Base-by-base conservation (phyloP, 2,888 invertebrate genomes). In the Amblyteles armatorius region DNA sequence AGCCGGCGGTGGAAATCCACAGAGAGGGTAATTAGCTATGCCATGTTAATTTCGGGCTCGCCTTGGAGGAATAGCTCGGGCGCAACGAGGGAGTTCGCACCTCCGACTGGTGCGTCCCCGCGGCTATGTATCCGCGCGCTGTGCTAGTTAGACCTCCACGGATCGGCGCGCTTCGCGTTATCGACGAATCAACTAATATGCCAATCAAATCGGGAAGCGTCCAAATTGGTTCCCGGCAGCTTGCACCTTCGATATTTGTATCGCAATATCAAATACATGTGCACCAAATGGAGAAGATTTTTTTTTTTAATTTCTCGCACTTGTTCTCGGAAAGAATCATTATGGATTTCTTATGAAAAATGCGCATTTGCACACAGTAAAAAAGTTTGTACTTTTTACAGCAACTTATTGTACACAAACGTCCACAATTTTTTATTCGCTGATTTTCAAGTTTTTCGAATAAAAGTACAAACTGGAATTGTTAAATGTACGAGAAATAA, bases 11-110 rank as follows among this genome's bases (percentile, higher is more conserved):
- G 69, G 76, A 71, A 71, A 55, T 52, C 71, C 63, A 44, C 57
- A 29, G 65, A 63, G 52, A 33, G 72, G 44, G 55, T 78, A 77
- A 82, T 82, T 72, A 72, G 71, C 76, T 50, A 57, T 81, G 63
- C 82, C 76, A 77, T 77, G 82, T 77, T 71, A 77, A 82, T 71
- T 77, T 71, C 44, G 29, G 44, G 77, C 44, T 77, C 65, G 50
- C 52, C 77, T 82, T 77, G 71, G 50, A 82, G 77, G 71, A 71
- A 77, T 48, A 63, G 63, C 71, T 50, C 69, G 40, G 29, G n/a
- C 50, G 50, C 55, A 71, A 13, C 11, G 63, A 55, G 60, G 22
- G 26, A 79, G 22, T 40, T 22, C n/a, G 57, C 40, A 57, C 22
- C 73, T 57, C 57, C 57, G 11, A 26, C 57, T 7, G 13, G 50